Conservation (phyloP, 2,113 vertebrate genomes). For the Platanista minor region DNA sequence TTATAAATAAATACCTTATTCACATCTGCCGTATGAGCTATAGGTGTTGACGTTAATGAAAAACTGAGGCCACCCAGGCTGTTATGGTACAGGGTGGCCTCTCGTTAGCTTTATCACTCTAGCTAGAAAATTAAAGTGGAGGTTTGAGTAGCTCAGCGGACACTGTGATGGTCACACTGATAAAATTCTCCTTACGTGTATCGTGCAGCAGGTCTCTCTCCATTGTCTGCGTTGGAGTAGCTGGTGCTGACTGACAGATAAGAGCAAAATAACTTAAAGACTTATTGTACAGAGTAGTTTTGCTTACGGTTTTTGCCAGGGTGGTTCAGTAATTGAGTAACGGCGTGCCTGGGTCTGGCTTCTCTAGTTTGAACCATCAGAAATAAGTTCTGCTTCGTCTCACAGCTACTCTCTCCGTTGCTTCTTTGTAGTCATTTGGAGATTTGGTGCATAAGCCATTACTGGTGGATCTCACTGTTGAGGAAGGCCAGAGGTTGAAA, state of each 20-base stretch:
- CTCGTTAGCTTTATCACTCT: background rate
- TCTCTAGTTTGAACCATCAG: background rate
- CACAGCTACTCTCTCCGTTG: background rate
- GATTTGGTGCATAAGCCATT: slow-evolving; percentile 96
- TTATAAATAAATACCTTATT: background rate
- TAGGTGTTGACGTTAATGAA: background rate
- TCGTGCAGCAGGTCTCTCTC: background rate
- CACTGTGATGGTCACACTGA: background rate
- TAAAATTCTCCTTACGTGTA: background rate
- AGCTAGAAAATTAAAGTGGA: background rate
- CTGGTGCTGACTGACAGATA: background rate
- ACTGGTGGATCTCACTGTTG: slow-evolving; percentile 96
- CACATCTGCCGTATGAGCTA: background rate
- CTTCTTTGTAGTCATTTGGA: slow-evolving; percentile 90
- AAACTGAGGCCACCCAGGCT: background rate
- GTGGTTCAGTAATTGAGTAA: background rate
- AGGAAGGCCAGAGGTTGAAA: slow-evolving; percentile 98
- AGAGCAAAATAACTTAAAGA: background rate
- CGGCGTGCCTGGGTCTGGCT: background rate
- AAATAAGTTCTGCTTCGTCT: background rate
- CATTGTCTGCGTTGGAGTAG: background rate
- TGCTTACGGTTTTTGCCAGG: background rate
- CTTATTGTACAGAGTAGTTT: background rate
- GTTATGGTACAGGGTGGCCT: accelerated
- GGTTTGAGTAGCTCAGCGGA: background rate